Evolutionary conservation across 2,113 vertebrate species (phyloP).

Genomic region (Psilopogon haemacephalus): DNA sequence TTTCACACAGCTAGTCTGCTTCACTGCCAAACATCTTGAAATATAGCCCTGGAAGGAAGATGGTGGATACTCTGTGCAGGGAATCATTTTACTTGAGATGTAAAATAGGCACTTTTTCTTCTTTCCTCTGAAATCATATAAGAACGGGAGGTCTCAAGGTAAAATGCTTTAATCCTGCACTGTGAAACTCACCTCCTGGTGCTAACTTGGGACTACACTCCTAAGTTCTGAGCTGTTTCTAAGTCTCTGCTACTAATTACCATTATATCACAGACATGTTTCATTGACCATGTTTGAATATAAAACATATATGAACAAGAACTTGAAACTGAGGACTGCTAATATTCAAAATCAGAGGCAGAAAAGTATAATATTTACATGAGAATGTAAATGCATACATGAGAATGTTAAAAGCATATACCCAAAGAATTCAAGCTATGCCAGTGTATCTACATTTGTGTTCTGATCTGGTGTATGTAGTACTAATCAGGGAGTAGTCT

Average conservation of each 20-base stretch:
- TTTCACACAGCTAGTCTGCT: not conserved
- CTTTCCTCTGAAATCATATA: not conserved
- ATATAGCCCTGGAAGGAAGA: conserved; percentile 34
- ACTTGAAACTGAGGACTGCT: not conserved
- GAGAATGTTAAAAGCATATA: not conserved
- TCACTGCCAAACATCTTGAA: conserved; percentile 24
- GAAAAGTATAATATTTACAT: not conserved
- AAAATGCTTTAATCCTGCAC: not conserved
- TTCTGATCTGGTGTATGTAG: not conserved
- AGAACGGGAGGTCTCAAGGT: not conserved
- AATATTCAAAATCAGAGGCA: not conserved
- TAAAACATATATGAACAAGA: not conserved
- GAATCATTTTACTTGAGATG: not conserved
- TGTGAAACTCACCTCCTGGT: not conserved
- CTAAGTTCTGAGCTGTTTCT: not conserved
- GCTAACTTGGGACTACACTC: not conserved
- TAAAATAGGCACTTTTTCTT: not conserved
- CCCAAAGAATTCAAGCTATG: not conserved
- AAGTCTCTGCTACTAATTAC: not conserved
- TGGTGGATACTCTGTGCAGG: conserved; percentile 6
- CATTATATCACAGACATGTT: not conserved
- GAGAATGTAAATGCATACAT: not conserved
- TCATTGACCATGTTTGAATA: not conserved
- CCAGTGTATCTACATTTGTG: not conserved
- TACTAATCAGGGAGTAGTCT: not conserved